These are phyloP conservation scores for Chaenogobius annularis DNA, from an alignment of 2,113 vertebrate species.

Conservation along the genomic window DNA sequence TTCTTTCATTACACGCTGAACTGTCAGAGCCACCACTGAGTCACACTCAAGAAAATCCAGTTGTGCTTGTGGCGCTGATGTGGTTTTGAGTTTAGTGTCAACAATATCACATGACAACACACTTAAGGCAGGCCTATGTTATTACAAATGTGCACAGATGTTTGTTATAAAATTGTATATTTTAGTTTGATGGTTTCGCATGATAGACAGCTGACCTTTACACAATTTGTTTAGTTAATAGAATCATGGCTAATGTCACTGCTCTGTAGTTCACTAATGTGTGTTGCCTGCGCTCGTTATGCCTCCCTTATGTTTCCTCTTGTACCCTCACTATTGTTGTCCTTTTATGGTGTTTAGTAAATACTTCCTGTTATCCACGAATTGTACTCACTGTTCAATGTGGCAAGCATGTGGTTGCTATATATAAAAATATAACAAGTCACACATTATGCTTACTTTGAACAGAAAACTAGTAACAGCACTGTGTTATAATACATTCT, in stretches of 20 bases:
- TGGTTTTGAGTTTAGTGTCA: no score
- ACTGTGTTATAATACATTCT: background rate
- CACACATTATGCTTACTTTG: background rate
- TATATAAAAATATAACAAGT: no score
- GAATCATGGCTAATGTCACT: background rate
- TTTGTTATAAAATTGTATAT: no score
- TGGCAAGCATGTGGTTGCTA: conserved; percentile 6
- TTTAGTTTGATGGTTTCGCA: background rate
- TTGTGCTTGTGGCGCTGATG: background rate
- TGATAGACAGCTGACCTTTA: background rate
- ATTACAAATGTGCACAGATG: no score
- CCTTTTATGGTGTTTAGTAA: conserved; percentile 25
- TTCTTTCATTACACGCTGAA: background rate
- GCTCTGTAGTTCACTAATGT: conserved; percentile 1
- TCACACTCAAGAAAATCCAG: background rate
- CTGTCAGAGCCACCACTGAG: background rate
- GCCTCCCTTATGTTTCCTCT: background rate
- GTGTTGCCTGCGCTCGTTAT: background rate
- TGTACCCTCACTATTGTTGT: conserved; percentile 3
- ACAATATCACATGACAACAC: no score
- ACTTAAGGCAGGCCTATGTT: no score
- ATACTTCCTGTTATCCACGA: conserved; percentile 52
- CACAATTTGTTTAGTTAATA: background rate
- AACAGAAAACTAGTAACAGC: background rate
- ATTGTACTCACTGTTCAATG: conserved; percentile 1